These are phyloP conservation scores for Channa argus DNA, from an alignment of 2,113 vertebrate species.

Conservation along the genomic window DNA sequence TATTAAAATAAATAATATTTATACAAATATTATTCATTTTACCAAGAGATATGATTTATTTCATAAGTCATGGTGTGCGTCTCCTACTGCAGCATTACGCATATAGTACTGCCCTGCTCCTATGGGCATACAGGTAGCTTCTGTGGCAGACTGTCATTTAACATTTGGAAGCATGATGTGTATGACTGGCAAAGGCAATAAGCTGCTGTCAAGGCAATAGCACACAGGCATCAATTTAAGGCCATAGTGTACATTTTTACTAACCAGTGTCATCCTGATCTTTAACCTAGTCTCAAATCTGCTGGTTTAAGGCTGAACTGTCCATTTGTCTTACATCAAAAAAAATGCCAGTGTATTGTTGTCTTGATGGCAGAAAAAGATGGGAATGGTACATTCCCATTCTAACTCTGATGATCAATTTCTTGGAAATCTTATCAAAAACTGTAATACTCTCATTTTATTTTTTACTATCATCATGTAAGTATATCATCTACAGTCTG, in stretches of 20 bases:
- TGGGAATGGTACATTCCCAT: slow-evolving; percentile 49
- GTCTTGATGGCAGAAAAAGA: slow-evolving; percentile 34
- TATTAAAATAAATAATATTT: slow-evolving; percentile 45
- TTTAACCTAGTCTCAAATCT: neutral
- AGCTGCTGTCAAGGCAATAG: slow-evolving; percentile 29
- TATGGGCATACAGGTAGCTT: slow-evolving; percentile 39
- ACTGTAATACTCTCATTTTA: neutral
- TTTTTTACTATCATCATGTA: slow-evolving; percentile 49
- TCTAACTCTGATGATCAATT: slow-evolving; percentile 10
- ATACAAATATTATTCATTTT: slow-evolving; percentile 36
- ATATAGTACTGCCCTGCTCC: slow-evolving; percentile 45
- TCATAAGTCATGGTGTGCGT: slow-evolving; percentile 34
- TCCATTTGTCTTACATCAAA: slow-evolving; percentile 5
- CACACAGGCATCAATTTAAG: slow-evolving; percentile 32
- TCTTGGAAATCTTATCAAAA: neutral
- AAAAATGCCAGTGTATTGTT: slow-evolving; percentile 30
- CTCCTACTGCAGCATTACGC: slow-evolving; percentile 40
- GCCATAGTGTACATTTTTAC: slow-evolving; percentile 4
- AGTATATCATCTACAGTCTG: slow-evolving; percentile 47
- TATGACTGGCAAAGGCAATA: slow-evolving; percentile 47
- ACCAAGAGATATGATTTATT: slow-evolving; percentile 37
- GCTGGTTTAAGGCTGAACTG: slow-evolving; percentile 16
- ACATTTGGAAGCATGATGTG: slow-evolving; percentile 44
- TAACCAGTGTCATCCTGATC: neutral
- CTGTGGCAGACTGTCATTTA: slow-evolving; percentile 6